Evolutionary conservation across 2,113 vertebrate genomes (phyloP).

Genomic region (Bungarus multicinctus): DNA sequence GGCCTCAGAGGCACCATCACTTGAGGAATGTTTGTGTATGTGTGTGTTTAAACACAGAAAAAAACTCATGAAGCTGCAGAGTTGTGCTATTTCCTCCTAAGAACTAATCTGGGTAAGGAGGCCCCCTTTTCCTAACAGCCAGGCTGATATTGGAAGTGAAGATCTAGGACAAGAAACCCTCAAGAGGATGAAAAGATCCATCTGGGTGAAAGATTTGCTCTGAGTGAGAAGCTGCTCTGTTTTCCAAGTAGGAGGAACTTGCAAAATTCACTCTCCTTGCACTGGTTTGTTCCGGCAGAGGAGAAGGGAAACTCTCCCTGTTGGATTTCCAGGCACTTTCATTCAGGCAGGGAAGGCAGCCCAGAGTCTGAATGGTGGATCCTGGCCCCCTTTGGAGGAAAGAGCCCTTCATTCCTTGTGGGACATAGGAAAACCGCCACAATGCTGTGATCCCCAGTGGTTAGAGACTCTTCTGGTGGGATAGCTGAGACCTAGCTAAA

Average conservation of each 20-base stretch:
- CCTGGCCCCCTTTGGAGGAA: neutral
- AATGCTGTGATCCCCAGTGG: neutral
- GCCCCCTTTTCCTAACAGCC: too few species aligned
- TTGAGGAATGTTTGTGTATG: neutral
- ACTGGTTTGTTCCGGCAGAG: neutral
- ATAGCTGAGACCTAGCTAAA: neutral
- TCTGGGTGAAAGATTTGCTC: too few species aligned
- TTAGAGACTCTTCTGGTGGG: neutral
- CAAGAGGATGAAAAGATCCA: too few species aligned
- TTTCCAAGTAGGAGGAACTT: too few species aligned
- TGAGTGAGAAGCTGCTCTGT: too few species aligned
- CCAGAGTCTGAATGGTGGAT: neutral
- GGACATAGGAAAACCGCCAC: too few species aligned
- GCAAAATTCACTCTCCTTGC: too few species aligned
- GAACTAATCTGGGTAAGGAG: too few species aligned
- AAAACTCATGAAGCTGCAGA: too few species aligned
- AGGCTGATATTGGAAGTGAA: neutral
- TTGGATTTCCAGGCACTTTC: neutral
- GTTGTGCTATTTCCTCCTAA: too few species aligned
- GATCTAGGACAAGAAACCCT: neutral
- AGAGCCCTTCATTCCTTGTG: neutral
- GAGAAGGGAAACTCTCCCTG: neutral
- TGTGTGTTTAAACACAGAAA: too few species aligned
- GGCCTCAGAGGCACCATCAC: fast-evolving
- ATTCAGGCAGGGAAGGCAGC: neutral